Percentiles rank a stretch among this genome's conserved stretches.
Evolutionary conservation across 2,888 invertebrate genomes (phyloP).

Genomic region (Brenthis ino): DNA sequence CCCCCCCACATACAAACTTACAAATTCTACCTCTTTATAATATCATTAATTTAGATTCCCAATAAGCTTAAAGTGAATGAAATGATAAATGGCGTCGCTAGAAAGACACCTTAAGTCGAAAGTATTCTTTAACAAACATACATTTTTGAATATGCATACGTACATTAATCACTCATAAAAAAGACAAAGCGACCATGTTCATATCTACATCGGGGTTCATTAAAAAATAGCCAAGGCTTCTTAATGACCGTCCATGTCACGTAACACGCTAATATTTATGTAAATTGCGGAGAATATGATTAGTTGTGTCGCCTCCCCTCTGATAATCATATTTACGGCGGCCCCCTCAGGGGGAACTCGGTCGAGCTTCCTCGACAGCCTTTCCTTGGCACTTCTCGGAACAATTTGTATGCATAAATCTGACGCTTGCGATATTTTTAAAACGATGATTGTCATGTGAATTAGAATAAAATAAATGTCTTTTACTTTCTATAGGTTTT

Average conservation of each 20-base stretch:
- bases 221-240: constrained; percentile 61
- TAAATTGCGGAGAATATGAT: constrained; percentile 82
- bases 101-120: not conserved
- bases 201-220: constrained; percentile 73
- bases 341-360: constrained; percentile 47
- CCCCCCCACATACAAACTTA: no score
- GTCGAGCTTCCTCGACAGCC: constrained; percentile 48
- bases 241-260: constrained; percentile 69
- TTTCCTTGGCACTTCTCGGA: constrained; percentile 30
- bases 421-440: constrained; percentile 6
- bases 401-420: constrained; percentile 31
- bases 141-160: constrained; percentile 66
- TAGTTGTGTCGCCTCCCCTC: constrained; percentile 79
- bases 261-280: constrained; percentile 81
- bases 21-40: not conserved
- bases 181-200: constrained; percentile 72
- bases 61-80: no score
- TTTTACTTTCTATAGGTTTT: not conserved
- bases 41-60: not conserved
- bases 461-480: not conserved
- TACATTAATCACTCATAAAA: constrained; percentile 81
- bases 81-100: not conserved
- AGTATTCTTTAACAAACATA: constrained; percentile 7
- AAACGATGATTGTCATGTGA: constrained; percentile 3
- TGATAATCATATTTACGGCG: constrained; percentile 82